Evolutionary conservation across 1,140 invertebrate species (phyloP), one percentile per base, ranked within the genome.

Genomic region (Bursaphelenchus mucronatus): DNA sequence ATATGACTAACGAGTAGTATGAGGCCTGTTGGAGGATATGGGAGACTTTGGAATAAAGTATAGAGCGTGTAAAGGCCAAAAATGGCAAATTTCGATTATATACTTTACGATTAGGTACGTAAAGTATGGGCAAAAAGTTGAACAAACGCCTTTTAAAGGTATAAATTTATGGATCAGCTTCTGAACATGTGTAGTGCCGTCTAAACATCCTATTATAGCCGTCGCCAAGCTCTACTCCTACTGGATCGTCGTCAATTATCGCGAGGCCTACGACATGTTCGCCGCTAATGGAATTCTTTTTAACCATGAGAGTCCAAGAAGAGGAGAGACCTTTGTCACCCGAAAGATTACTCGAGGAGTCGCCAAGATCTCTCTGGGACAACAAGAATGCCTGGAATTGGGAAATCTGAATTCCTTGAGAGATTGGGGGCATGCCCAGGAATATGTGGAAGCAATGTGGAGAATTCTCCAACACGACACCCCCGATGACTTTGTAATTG

Each of bases 361-460:
- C 17, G 93, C 95, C 8, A 98, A 99, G 84, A 97, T 98, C 73
- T 85, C 87, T 59, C 84, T 95, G 2, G 91, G 92, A 8, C 87
- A 92, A 64, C 87, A 93, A 80, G 88, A 95, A 68, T 86, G 84
- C 63, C 83, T 99, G 54, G 90, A 97, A 82, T 84, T 99, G 41
- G 96, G 96, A 47, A 97, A 97, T 83, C 84, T 99, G 64, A 92
- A 97, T 83, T 90, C 94, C 13, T 89, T 90, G 82, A 85, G 96
- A 78, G 96, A 99, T 83, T 99, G 96, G 96, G 96, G 96, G 10
- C 96, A 99, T 85, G 96, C 96, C 0, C 92, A 88, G 82, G 95
- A 98, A 84, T 99, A 97, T 84, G 91, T 98, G 40, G 90, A 97
- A 86, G 91, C 92, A 82, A 99, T 99, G 96, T 99, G 94, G 94